Base-by-base conservation (phyloP, 2,888 invertebrate genomes). In the Glaucopsyche alexis region DNA sequence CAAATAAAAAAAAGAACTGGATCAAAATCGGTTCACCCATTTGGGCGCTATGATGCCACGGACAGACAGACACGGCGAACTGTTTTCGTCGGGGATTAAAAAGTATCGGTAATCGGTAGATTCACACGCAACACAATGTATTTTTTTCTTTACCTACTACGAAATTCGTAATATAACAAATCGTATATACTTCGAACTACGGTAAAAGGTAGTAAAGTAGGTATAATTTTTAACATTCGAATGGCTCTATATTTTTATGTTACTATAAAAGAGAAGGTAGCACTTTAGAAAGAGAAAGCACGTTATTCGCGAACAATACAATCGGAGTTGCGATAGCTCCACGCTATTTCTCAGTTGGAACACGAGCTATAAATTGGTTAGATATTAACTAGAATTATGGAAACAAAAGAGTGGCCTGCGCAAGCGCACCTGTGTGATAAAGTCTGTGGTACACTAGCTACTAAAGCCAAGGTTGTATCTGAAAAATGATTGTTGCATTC, bases 351-450 rank as follows among this genome's bases (percentile, higher is more conserved):
- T 50, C 67, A 49, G 74, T 70, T 42, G 70, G 64, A 69, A 73
- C 70, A 64, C 45, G 70, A 73, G 60, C 73, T 70, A 73, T 73
- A 73, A 73, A 73, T 73, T 73, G 70, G 70, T 60, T 70, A 73
- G 60, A 67, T 72, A 72, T 72, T 72, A 72, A 72, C 65, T 67
- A 67, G 72, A 72, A 76, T 76, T 75, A 77, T 83, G 81, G 80
- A 82, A 84, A 84, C 83, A 83, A 83, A 84, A 76, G 75, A 71
- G 72, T 69, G 64, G 64, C 73, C 29, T 72, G 74, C 72, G 66
- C 72, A 71, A 73, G 72, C 42, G 74, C 74, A 74, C 71, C 74
- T 72, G 75, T 72, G 72, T 71, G 7, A n/a, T 67, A 74, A 72
- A 50, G 71, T 7, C 50, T 49, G 66, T 29, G 40, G n/a, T 64